A percentile compares a stretch with the other conserved stretches of the same genome.
These are phyloP conservation scores for Rhopilema esculentum DNA, from an alignment of 30 jellyfish, hydroid and myxozoan species.

Conservation along the genomic window DNA sequence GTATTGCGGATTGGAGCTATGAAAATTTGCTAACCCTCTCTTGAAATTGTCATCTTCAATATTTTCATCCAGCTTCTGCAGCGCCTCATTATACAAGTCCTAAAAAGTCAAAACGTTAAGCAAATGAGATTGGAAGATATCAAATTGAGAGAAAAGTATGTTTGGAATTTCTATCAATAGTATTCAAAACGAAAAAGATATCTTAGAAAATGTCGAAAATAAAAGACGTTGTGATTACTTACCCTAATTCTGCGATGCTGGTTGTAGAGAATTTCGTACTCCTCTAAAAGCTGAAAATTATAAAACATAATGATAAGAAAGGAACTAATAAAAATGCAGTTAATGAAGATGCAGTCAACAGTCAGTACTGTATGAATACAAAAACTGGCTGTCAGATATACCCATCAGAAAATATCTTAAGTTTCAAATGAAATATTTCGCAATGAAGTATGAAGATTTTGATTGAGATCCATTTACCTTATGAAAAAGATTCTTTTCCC, in stretches of 20 bases:
- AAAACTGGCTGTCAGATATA: too few relatives aligned
- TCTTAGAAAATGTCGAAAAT: too few relatives aligned
- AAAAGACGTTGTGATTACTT: background rate
- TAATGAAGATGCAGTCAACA: background rate
- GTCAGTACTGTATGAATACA: background rate
- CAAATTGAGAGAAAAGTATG: background rate
- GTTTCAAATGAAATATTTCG: background rate
- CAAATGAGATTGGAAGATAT: background rate
- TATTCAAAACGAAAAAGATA: too few relatives aligned
- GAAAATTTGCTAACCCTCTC: conserved; percentile 12
- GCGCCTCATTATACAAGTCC: conserved; percentile 51
- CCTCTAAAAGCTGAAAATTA: conserved; percentile 59
- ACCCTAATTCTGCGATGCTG: conserved; percentile 80
- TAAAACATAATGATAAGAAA: background rate
- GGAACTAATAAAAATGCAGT: background rate
- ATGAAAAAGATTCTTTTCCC: conserved; percentile 53
- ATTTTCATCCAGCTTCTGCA: conserved; percentile 54
- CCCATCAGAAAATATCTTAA: too few relatives aligned
- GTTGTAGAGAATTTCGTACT: conserved; percentile 69
- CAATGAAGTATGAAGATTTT: background rate
- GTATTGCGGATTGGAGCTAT: too few relatives aligned
- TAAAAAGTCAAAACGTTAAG: background rate
- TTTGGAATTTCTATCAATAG: too few relatives aligned
- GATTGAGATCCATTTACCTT: conserved; percentile 28
- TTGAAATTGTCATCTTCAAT: background rate